Evolutionary conservation across 2,888 invertebrate species (phyloP).

Genomic region (Heliconius sara): DNA sequence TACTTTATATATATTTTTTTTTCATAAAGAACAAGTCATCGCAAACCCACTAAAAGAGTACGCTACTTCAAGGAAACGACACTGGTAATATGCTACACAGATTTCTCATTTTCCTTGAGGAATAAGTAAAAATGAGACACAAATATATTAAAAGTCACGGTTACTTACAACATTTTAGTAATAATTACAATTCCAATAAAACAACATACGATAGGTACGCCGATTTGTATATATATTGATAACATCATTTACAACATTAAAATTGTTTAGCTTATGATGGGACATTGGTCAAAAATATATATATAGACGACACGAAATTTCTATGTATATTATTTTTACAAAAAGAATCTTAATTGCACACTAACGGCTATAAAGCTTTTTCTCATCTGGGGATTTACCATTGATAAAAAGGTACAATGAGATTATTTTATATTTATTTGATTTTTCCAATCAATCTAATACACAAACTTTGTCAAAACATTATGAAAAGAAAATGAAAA

Average conservation of each 20-base stretch:
- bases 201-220: neutral
- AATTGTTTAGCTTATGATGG: neutral
- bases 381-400: neutral
- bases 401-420: neutral
- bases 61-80: conserved; percentile 1
- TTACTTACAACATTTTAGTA: conserved; percentile 12
- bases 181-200: neutral
- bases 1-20: neutral
- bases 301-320: no score
- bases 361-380: neutral
- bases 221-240: conserved; percentile 1
- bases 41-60: neutral
- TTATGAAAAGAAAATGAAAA: neutral
- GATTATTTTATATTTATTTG: neutral
- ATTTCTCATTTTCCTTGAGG: conserved; percentile 16
- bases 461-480: neutral
- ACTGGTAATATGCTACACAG: neutral
- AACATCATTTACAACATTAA: neutral
- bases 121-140: neutral
- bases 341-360: neutral
- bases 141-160: conserved; percentile 14
- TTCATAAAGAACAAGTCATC: neutral
- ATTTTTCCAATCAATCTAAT: neutral
- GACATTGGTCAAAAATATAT: neutral
- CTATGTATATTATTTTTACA: neutral